phyloP scores from a whole-genome alignment of 2,797 vertebrate genomes.

The Pseudocheirus occidentalis region DNA sequence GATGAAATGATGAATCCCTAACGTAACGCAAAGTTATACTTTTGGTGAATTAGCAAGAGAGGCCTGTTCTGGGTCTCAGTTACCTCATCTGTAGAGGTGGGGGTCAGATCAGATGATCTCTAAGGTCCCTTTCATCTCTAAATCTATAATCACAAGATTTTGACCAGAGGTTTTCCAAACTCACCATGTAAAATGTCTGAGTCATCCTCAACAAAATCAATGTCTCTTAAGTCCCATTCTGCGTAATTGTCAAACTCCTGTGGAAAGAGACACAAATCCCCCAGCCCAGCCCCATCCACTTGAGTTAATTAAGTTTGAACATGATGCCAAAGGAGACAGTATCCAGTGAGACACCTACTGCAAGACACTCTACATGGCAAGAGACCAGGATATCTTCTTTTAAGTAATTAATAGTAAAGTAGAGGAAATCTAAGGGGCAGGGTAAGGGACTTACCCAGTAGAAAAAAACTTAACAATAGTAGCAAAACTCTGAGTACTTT shows the following conservation, averaged over 20 bases:
- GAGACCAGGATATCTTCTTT: constrained; percentile 21
- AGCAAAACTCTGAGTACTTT: constrained; percentile 41
- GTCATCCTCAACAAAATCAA: constrained; percentile 99
- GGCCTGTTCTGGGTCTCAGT: neutral
- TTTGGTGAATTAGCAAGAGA: neutral
- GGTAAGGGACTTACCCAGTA: neutral
- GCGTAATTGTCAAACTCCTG: constrained; percentile 99
- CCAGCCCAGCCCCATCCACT: constrained; percentile 57
- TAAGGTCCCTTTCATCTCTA: neutral
- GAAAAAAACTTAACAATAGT: constrained; percentile 4
- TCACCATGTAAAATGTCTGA: constrained; percentile 96
- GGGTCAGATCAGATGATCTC: neutral
- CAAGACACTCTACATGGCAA: constrained; percentile 29
- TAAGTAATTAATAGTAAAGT: constrained; percentile 22
- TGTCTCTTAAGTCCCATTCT: constrained; percentile 99
- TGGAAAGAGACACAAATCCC: constrained; percentile 71
- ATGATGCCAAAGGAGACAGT: neutral
- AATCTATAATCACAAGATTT: neutral
- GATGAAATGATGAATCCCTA: neutral
- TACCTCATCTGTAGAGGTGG: neutral
- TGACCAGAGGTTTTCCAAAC: constrained; percentile 68
- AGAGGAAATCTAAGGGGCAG: constrained; percentile 25
- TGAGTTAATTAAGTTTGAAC: constrained; percentile 38
- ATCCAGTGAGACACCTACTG: constrained; percentile 23
- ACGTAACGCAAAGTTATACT: neutral